These are phyloP conservation scores for Zeugodacus cucurbitae DNA, from an alignment of 1,140 invertebrate species.

Conservation along the genomic window DNA sequence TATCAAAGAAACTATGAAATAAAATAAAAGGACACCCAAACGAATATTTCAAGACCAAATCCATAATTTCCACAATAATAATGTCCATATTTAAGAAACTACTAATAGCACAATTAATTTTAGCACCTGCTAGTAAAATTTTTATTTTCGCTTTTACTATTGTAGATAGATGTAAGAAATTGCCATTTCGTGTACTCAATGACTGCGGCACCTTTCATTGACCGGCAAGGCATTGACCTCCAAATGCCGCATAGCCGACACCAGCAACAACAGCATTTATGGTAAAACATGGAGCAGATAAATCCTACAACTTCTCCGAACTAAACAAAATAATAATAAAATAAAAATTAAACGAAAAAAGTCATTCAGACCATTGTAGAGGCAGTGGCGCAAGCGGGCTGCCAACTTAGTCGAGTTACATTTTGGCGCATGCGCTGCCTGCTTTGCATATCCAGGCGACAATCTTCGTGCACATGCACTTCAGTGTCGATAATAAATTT, in stretches of 20 bases:
- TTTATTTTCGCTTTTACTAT: background rate
- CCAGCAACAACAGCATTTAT: background rate
- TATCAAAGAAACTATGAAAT: too few species aligned
- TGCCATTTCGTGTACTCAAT: background rate
- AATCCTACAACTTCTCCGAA: background rate
- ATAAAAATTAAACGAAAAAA: background rate
- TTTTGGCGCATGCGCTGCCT: background rate
- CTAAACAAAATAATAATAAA: background rate
- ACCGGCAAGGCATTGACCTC: background rate
- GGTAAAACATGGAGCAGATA: conserved; percentile 8
- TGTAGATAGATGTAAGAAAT: background rate
- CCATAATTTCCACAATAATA: background rate
- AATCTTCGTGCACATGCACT: conserved; percentile 19
- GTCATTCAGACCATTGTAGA: background rate
- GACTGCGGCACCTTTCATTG: background rate
- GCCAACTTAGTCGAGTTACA: background rate
- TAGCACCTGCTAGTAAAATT: background rate
- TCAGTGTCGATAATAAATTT: conserved; percentile 33
- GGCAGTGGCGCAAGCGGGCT: background rate
- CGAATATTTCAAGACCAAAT: too few species aligned
- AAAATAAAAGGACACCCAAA: too few species aligned
- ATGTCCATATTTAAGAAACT: background rate
- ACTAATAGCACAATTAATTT: background rate
- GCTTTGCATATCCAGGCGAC: conserved; percentile 25
- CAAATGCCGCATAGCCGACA: background rate